Conservation (phyloP, 1,140 invertebrate genomes). For the Hydropsyche tenuis region DNA sequence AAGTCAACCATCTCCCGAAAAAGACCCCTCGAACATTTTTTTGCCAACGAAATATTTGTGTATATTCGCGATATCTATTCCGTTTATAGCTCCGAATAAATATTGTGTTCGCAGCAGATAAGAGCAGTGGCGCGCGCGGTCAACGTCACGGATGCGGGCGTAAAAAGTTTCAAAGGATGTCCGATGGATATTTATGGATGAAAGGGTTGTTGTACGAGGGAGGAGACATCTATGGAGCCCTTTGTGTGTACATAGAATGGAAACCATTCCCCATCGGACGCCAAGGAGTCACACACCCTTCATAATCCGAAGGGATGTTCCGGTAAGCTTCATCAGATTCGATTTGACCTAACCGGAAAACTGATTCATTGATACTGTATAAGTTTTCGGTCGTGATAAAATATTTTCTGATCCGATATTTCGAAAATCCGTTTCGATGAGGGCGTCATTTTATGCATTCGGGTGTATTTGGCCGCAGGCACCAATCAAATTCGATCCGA, state of each 20-base stretch:
- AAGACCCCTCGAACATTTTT: no score
- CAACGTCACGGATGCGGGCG: no score
- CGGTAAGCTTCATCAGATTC: not conserved
- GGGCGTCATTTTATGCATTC: not conserved
- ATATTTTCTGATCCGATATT: not conserved
- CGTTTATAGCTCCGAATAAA: no score
- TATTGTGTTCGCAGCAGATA: no score
- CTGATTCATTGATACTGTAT: not conserved
- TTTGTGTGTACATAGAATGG: not conserved
- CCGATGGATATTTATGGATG: constrained; percentile 43
- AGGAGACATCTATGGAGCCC: not conserved
- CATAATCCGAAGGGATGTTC: not conserved
- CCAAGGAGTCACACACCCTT: constrained; percentile 16
- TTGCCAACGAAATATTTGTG: no score
- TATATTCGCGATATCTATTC: no score
- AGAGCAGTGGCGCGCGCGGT: no score
- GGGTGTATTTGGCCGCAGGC: constrained; percentile 10
- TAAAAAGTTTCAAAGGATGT: constrained; percentile 39
- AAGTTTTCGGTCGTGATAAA: not conserved
- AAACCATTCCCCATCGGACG: no score
- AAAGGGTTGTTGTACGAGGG: constrained; percentile 30
- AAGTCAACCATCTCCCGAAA: no score
- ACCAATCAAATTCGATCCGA: constrained; percentile 33
- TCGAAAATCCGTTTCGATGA: not conserved
- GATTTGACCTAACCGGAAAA: no score